Conservation (phyloP, 1,140 invertebrate genomes). For the roundworm (Caenorhabditis elegans) region WBcel235 BX284603.4:7265001-7265500, state of each 20-base stretch:
- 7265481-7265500: too few relatives aligned
- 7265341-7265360: conserved; percentile 17
- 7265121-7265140: neutral
- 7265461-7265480: too few relatives aligned
- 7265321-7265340: neutral
- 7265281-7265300: too few relatives aligned
- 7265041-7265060: too few relatives aligned
- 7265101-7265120: too few relatives aligned
- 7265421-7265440: conserved; percentile 39
- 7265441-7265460: conserved; percentile 28
- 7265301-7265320: neutral
- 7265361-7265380: neutral
- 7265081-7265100: neutral
- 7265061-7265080: too few relatives aligned
- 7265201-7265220: neutral
- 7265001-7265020: neutral
- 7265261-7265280: too few relatives aligned
- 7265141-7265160: neutral
- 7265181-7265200: neutral
- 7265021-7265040: neutral
- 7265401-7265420: conserved; percentile 36
- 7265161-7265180: neutral
- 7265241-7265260: too few relatives aligned
- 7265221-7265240: too few relatives aligned
- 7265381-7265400: conserved; percentile 6